Evolutionary conservation across 2,113 vertebrate species (phyloP).

Genomic region (Malurus melanocephalus): DNA sequence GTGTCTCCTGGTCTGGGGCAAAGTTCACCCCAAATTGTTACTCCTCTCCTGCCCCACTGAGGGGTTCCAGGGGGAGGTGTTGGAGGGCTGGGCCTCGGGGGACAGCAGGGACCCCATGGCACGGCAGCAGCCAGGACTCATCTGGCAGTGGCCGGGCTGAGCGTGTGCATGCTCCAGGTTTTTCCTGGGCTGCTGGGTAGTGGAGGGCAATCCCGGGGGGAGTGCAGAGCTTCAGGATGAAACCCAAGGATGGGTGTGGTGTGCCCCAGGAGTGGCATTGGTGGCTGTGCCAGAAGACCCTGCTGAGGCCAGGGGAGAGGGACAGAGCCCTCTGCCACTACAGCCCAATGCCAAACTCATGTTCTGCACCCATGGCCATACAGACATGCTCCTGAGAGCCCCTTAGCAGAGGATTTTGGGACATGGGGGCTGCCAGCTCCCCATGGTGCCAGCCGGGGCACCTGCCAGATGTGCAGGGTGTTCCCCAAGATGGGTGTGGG

Average conservation of each 20-base stretch:
- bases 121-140: accelerated
- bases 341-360: not conserved
- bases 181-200: not conserved
- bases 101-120: accelerated
- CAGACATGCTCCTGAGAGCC: accelerated
- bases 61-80: not conserved
- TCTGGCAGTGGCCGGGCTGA: not conserved
- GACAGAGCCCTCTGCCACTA: accelerated
- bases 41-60: not conserved
- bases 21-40: not conserved
- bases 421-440: accelerated
- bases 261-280: not conserved
- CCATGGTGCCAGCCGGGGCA: accelerated
- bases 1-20: not conserved
- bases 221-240: not conserved
- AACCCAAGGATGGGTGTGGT: not conserved
- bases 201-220: not conserved
- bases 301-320: too few relatives aligned
- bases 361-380: accelerated
- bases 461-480: not conserved
- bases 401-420: not conserved
- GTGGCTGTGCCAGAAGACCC: accelerated
- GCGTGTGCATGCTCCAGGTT: accelerated
- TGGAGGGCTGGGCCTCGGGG: not conserved
- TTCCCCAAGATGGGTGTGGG: accelerated